Conservation (phyloP, 1,140 invertebrate species). For the Aplysia californica region DNA sequence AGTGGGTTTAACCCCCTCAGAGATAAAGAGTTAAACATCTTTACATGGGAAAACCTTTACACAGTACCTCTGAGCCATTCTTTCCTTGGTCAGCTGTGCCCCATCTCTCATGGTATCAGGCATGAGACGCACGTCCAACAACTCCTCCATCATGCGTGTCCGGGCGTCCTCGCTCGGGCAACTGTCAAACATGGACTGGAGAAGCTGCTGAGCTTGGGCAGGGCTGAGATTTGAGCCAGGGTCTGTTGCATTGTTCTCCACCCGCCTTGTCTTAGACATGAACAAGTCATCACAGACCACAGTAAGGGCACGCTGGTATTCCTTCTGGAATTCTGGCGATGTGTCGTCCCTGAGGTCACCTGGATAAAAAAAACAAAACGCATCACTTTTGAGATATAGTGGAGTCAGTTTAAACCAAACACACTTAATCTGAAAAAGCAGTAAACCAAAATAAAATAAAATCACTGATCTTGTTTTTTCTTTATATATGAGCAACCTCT, state of each 20-base stretch:
- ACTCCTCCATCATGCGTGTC: conserved; percentile 55
- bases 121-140: conserved; percentile 56
- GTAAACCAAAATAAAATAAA: too few species aligned
- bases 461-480: too few species aligned
- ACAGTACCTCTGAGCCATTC: conserved; percentile 58
- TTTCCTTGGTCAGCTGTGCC: conserved; percentile 57
- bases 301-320: conserved; percentile 61
- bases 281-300: conserved; percentile 64
- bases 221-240: conserved; percentile 30
- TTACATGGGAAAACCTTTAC: too few species aligned
- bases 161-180: conserved; percentile 57
- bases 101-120: conserved; percentile 56
- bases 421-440: too few species aligned
- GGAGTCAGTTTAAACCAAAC: too few species aligned
- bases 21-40: too few species aligned
- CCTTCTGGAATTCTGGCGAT: conserved; percentile 56
- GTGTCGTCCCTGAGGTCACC: conserved; percentile 62
- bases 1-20: too few species aligned
- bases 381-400: too few species aligned
- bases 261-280: conserved; percentile 55
- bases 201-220: conserved; percentile 43
- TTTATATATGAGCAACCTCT: too few species aligned
- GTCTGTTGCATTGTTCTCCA: conserved; percentile 32
- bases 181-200: conserved; percentile 59
- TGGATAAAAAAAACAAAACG: conserved; percentile 25